Percentiles rank a stretch among this genome's conserved stretches.
phyloP scores from a whole-genome alignment of 2,888 invertebrate genomes.

The Monoplex corrugatus region DNA sequence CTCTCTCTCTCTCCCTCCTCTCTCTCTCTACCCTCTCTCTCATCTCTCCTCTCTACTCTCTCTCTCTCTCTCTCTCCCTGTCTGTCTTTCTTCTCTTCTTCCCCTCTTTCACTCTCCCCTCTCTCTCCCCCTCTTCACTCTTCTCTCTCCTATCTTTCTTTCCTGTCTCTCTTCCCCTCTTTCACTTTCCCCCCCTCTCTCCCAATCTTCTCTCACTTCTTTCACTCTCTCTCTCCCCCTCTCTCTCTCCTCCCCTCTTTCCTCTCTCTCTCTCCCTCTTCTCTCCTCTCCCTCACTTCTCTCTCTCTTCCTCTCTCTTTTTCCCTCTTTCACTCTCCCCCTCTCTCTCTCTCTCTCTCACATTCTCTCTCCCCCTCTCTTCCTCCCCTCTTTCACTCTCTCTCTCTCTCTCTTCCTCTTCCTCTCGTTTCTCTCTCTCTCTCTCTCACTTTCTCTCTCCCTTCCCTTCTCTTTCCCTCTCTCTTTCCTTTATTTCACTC shows the following conservation, averaged over 20 bases:
- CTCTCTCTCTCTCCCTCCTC: not conserved
- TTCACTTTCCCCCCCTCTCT: not conserved
- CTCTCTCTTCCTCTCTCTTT: not conserved
- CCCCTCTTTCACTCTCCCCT: not conserved
- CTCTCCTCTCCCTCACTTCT: not conserved
- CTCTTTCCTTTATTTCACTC: too few species aligned
- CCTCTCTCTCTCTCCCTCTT: not conserved
- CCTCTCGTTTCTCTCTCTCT: not conserved
- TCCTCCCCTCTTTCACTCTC: too few species aligned
- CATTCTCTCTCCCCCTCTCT: not conserved
- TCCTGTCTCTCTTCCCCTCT: not conserved
- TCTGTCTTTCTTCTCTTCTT: not conserved
- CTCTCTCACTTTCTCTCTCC: not conserved
- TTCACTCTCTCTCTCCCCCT: not conserved
- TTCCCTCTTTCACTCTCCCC: not conserved
- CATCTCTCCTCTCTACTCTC: too few species aligned
- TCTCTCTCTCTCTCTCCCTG: not conserved
- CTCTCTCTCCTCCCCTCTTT: not conserved
- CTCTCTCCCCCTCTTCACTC: too few species aligned
- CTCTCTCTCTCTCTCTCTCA: not conserved
- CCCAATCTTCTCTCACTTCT: not conserved
- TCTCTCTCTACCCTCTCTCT: too few species aligned
- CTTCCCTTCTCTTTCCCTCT: not conserved
- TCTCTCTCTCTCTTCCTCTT: not conserved
- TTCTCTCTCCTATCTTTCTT: not conserved